A percentile compares a stretch with the other conserved stretches of the same genome.
Conservation (phyloP, 2,888 invertebrate genomes). For the Anoplius nigerrimus region DNA sequence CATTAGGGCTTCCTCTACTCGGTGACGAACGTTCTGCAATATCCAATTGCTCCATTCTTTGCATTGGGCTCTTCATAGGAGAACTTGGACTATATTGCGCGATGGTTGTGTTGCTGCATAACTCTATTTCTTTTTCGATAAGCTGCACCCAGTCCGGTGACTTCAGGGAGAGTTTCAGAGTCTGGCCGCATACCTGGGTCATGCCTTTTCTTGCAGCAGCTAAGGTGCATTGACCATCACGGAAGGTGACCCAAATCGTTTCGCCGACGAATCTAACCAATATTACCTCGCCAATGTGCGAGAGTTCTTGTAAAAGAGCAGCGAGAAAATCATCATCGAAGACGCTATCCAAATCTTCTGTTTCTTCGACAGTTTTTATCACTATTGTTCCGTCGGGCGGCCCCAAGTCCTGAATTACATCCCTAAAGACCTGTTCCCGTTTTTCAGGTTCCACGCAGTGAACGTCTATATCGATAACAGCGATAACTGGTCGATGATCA, state of each 20-base stretch:
- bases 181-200: conserved; percentile 81
- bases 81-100: conserved; percentile 79
- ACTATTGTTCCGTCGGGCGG: conserved; percentile 97
- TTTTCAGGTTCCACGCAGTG: conserved; percentile 86
- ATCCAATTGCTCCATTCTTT: conserved; percentile 76
- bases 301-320: conserved; percentile 86
- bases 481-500: conserved; percentile 97
- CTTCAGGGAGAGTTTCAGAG: conserved; percentile 84
- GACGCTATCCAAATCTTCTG: conserved; percentile 78
- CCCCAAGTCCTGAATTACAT: conserved; percentile 90
- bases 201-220: conserved; percentile 79
- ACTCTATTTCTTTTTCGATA: conserved; percentile 87
- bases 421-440: conserved; percentile 88
- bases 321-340: conserved; percentile 90
- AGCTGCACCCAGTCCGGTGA: conserved; percentile 90
- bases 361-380: conserved; percentile 79
- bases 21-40: conserved; percentile 78
- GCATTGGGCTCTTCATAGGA: conserved; percentile 65
- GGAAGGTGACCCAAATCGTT: conserved; percentile 94
- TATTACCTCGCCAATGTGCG: conserved; percentile 92
- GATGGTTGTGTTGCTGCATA: conserved; percentile 90
- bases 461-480: conserved; percentile 91
- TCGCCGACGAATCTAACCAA: conserved; percentile 93
- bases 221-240: conserved; percentile 92
- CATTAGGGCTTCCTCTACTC: conserved; percentile 76